A percentile compares a stretch with the other conserved stretches of the same genome.
Evolutionary conservation across 1,140 invertebrate genomes (phyloP).

Genomic region (Mylabris phalerata): DNA sequence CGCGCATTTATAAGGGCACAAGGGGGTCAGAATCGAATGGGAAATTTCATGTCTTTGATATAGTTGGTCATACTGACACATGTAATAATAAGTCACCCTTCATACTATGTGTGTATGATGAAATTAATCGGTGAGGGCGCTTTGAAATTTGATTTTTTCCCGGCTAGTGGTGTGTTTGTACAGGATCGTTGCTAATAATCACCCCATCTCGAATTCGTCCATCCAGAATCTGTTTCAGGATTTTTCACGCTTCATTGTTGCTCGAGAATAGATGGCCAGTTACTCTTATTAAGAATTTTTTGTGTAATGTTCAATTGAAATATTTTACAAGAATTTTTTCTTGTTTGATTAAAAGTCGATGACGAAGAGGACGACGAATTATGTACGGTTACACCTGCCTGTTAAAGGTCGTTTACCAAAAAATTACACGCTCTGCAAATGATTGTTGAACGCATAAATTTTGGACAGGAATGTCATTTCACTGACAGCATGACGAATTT

Average conservation of each 20-base stretch:
- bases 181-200: slow-evolving; percentile 27
- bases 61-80: slow-evolving; percentile 23
- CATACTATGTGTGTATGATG: not conserved
- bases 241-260: slow-evolving; percentile 23
- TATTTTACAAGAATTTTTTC: too few species aligned
- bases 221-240: slow-evolving; percentile 15
- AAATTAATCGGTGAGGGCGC: slow-evolving; percentile 25
- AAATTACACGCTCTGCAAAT: slow-evolving; percentile 15
- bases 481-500: slow-evolving; percentile 11
- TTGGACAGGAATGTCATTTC: slow-evolving; percentile 8
- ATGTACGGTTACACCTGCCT: slow-evolving; percentile 6
- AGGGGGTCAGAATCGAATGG: not conserved
- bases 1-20: not conserved
- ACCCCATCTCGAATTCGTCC: not conserved
- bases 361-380: slow-evolving; percentile 5
- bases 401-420: slow-evolving; percentile 14
- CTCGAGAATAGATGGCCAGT: too few species aligned
- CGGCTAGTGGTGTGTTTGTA: slow-evolving; percentile 17
- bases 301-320: too few species aligned
- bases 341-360: too few species aligned
- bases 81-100: slow-evolving; percentile 28
- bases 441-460: slow-evolving; percentile 12
- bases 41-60: too few species aligned
- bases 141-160: slow-evolving; percentile 31
- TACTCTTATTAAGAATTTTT: too few species aligned